Evolutionary conservation across 1,140 invertebrate genomes (phyloP).

Genomic region (Maniola jurtina): DNA sequence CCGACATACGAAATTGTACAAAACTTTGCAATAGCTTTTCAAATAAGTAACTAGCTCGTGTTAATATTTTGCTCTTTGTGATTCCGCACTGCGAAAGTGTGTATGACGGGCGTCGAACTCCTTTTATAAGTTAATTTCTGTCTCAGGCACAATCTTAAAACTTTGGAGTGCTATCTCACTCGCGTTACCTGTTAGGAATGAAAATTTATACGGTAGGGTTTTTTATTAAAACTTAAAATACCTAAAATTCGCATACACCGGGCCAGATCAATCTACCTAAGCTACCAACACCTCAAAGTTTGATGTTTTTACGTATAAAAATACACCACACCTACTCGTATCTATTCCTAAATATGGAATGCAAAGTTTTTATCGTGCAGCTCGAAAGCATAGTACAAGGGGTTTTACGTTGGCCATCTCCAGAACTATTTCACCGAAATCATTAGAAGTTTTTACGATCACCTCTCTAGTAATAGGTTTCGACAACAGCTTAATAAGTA

Average conservation of each 20-base stretch:
- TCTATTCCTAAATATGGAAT: neutral
- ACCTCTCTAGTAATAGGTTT: conserved; percentile 5
- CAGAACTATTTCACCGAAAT: conserved; percentile 2
- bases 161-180: conserved; percentile 54
- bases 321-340: too few relatives aligned
- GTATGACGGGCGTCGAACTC: conserved; percentile 58
- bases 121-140: conserved; percentile 67
- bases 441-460: conserved; percentile 7
- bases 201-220: conserved; percentile 14
- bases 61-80: conserved; percentile 71
- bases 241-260: too few relatives aligned
- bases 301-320: neutral
- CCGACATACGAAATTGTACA: conserved; percentile 51
- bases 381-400: conserved; percentile 1
- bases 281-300: too few relatives aligned
- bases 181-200: conserved; percentile 41
- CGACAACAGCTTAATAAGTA: neutral
- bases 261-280: too few relatives aligned
- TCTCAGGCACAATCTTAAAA: conserved; percentile 68
- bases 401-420: conserved; percentile 3
- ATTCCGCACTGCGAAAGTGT: conserved; percentile 48
- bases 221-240: too few relatives aligned
- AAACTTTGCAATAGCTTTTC: conserved; percentile 67
- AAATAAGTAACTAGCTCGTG: conserved; percentile 69
- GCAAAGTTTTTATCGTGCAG: conserved; percentile 1